phyloP scores from a whole-genome alignment of 2,113 vertebrate species.

The Triplophysa rosa region DNA sequence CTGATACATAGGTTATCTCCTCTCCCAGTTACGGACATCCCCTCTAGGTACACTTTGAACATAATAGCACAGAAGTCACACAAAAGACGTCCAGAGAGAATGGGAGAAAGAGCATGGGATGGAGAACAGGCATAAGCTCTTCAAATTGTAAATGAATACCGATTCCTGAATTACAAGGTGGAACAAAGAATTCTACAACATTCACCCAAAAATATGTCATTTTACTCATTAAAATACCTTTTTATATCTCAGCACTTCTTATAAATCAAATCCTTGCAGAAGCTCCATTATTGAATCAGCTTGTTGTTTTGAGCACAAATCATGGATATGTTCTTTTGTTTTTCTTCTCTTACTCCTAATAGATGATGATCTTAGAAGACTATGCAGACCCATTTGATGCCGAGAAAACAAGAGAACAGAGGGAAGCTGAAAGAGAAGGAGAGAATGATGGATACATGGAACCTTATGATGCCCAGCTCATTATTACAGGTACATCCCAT shows the following conservation, averaged over 20 bases:
- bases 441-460: slow-evolving; percentile 97
- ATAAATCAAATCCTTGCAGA: background rate
- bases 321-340: background rate
- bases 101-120: background rate
- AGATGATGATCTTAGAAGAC: slow-evolving; percentile 95
- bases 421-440: slow-evolving; percentile 85
- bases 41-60: slow-evolving; percentile 57
- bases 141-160: background rate
- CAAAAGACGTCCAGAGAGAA: slow-evolving; percentile 11
- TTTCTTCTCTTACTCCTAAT: slow-evolving; percentile 27
- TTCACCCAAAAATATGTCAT: background rate
- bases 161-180: background rate
- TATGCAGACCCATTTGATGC: slow-evolving; percentile 94
- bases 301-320: background rate
- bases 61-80: slow-evolving; percentile 49
- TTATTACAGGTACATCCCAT: slow-evolving; percentile 86
- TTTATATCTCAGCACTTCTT: background rate
- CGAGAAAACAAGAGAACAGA: slow-evolving; percentile 86
- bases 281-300: background rate
- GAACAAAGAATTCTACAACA: slow-evolving; percentile 1
- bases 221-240: background rate
- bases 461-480: slow-evolving; percentile 93
- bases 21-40: slow-evolving; percentile 44
- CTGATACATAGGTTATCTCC: slow-evolving; percentile 51
- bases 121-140: background rate